These are phyloP conservation scores for Cheirogaleus major DNA, from an alignment of 2,797 vertebrate genomes.

Conservation along the genomic window DNA sequence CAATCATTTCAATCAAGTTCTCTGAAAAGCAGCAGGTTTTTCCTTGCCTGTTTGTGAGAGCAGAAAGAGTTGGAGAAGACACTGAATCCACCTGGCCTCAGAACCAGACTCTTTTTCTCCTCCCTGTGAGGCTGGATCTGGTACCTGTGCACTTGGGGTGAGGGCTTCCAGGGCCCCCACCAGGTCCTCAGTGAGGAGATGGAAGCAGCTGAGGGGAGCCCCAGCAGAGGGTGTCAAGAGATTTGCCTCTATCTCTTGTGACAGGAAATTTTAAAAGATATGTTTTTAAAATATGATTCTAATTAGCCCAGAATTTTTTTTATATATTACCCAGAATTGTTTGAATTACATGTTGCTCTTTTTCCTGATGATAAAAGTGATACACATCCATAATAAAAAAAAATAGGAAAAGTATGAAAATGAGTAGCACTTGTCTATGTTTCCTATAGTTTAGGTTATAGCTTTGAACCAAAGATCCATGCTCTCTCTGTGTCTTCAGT, in stretches of 20 bases:
- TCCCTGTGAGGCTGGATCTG: slow-evolving; percentile 86
- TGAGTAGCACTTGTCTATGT: background rate
- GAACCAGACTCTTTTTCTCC: slow-evolving; percentile 92
- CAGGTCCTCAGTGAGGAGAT: rapidly evolving
- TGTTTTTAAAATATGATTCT: background rate
- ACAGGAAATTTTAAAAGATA: background rate
- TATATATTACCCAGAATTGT: background rate
- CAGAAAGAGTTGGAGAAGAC: slow-evolving; percentile 90
- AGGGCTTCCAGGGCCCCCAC: background rate
- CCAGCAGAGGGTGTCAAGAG: background rate
- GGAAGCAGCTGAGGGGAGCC: background rate
- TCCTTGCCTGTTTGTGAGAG: slow-evolving; percentile 90
- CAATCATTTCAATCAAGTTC: slow-evolving; percentile 90
- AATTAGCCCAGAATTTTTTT: background rate
- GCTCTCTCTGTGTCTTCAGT: background rate
- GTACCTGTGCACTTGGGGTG: background rate
- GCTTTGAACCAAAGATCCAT: background rate
- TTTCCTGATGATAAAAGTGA: background rate
- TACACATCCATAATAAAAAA: background rate
- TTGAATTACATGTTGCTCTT: background rate
- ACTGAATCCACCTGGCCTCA: slow-evolving; percentile 85
- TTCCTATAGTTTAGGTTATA: background rate
- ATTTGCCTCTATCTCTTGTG: background rate
- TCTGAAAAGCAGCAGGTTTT: slow-evolving; percentile 79
- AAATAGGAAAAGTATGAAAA: background rate